These are phyloP conservation scores for Phytoseiulus persimilis DNA, from an alignment of 2,888 invertebrate species.

Conservation along the genomic window DNA sequence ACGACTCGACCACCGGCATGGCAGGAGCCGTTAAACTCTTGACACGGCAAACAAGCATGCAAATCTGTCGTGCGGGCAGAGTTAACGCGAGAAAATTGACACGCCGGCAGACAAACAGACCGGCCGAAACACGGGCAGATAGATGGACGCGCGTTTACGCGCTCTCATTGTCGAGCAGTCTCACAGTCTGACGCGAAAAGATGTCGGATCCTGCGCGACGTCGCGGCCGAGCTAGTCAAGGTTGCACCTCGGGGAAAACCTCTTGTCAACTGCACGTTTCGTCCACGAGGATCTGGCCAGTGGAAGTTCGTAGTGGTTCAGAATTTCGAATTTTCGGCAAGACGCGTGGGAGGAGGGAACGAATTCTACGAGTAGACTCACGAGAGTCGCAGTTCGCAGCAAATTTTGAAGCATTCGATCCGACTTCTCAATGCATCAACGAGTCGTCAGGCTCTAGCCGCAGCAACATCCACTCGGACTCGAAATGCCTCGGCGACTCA, in stretches of 20 bases:
- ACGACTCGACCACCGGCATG: neutral
- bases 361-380: neutral
- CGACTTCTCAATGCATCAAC: neutral
- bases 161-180: neutral
- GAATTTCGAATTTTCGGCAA: no score
- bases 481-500: neutral
- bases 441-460: neutral
- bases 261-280: no score
- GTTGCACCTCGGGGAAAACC: no score
- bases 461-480: neutral
- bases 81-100: neutral
- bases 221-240: neutral
- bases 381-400: no score
- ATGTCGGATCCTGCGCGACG: neutral
- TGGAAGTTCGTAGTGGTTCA: no score
- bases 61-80: neutral
- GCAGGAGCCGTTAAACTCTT: neutral
- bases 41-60: neutral
- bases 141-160: neutral
- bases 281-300: no score
- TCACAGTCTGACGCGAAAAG: neutral
- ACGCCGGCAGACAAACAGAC: neutral
- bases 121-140: neutral
- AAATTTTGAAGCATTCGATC: neutral
- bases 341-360: no score